Conservation (phyloP, 2,888 invertebrate genomes). For the Tortrix viridana region DNA sequence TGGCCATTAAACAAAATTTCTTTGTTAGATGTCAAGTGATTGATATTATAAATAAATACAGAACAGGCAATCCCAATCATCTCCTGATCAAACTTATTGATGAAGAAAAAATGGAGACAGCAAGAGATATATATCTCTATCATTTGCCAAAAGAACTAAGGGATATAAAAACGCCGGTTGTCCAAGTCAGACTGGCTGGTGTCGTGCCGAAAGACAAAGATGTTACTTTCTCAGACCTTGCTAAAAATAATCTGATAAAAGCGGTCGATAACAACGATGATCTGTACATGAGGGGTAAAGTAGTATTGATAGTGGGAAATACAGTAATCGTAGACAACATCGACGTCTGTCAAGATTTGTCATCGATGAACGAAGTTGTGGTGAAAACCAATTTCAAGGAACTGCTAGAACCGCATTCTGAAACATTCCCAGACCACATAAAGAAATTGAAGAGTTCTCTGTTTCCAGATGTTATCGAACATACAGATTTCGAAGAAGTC, state of each 20-base stretch:
- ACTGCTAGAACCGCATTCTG: slow-evolving; percentile 71
- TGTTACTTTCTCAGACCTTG: slow-evolving; percentile 66
- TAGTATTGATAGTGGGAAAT: slow-evolving; percentile 84
- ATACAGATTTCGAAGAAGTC: slow-evolving; percentile 39
- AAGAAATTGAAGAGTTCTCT: slow-evolving; percentile 58
- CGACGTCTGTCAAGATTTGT: slow-evolving; percentile 82
- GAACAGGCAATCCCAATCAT: slow-evolving; percentile 57
- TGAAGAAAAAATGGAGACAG: slow-evolving; percentile 76
- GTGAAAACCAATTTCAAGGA: slow-evolving; percentile 82
- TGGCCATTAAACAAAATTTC: slow-evolving; percentile 69
- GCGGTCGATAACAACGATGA: slow-evolving; percentile 62
- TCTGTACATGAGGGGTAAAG: slow-evolving; percentile 71
- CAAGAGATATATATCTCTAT: slow-evolving; percentile 70
- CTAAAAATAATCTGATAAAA: slow-evolving; percentile 56
- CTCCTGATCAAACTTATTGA: slow-evolving; percentile 85
- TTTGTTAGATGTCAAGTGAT: slow-evolving; percentile 84
- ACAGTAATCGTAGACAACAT: slow-evolving; percentile 87
- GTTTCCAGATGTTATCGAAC: slow-evolving; percentile 45
- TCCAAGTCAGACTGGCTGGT: slow-evolving; percentile 64
- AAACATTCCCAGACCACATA: slow-evolving; percentile 77
- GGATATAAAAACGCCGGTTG: slow-evolving; percentile 70
- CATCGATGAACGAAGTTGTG: slow-evolving; percentile 74
- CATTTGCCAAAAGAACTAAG: slow-evolving; percentile 80
- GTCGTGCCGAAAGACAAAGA: slow-evolving; percentile 72
- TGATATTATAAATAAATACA: slow-evolving; percentile 62